phyloP scores from a whole-genome alignment of 2,113 vertebrate species.

The Phoenicopterus ruber region DNA sequence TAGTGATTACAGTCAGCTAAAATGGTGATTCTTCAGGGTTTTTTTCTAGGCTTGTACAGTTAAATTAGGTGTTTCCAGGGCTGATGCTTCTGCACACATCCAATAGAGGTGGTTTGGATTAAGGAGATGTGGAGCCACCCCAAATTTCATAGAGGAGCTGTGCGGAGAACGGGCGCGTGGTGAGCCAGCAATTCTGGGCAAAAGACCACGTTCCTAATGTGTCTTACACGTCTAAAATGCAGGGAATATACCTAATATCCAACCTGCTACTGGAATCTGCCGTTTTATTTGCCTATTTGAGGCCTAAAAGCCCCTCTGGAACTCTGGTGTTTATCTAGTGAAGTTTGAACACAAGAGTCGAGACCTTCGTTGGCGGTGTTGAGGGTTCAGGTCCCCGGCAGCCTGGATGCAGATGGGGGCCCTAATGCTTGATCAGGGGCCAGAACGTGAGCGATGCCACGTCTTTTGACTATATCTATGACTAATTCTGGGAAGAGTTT shows the following conservation, averaged over 20 bases:
- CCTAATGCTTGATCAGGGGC: background rate
- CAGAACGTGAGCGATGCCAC: background rate
- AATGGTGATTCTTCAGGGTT: background rate
- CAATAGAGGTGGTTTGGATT: background rate
- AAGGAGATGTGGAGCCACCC: background rate
- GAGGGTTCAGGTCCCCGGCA: background rate
- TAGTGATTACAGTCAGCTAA: background rate
- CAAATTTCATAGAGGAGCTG: background rate
- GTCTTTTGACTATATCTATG: background rate
- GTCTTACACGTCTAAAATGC: background rate
- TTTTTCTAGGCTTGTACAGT: background rate
- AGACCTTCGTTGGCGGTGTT: background rate
- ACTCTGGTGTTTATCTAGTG: background rate
- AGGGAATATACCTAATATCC: background rate
- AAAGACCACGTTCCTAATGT: background rate
- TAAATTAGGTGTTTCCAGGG: background rate
- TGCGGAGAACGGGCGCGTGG: background rate
- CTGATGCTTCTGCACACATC: background rate
- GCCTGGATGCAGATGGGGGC: background rate
- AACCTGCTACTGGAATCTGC: background rate
- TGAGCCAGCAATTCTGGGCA: background rate
- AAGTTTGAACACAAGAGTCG: background rate
- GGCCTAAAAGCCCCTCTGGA: background rate
- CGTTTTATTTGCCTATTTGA: background rate
- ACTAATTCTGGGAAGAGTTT: background rate